These are phyloP conservation scores for Drosophila repletoides DNA, from an alignment of 1,140 invertebrate species.

Conservation along the genomic window DNA sequence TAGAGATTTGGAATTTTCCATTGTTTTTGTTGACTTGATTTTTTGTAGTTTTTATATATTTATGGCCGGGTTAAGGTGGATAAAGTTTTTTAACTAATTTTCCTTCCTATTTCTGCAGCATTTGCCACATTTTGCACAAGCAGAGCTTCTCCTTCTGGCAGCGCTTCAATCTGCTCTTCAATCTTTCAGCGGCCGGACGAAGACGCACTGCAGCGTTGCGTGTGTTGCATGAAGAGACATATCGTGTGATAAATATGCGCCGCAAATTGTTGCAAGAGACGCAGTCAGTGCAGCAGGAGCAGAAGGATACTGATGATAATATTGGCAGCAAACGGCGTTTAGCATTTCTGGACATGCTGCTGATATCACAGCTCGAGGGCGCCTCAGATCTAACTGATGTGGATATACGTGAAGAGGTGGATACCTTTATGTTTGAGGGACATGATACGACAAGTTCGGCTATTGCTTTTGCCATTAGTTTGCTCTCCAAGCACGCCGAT, in stretches of 20 bases:
- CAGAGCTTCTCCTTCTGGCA: constrained; percentile 86
- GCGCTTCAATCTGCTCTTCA: constrained; percentile 84
- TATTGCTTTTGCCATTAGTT: constrained; percentile 85
- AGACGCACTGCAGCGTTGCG: constrained; percentile 44
- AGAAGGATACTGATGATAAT: constrained; percentile 34
- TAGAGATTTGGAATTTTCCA: too few species aligned
- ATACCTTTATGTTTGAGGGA: constrained; percentile 91
- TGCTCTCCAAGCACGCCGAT: constrained; percentile 85
- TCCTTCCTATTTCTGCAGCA: constrained; percentile 39
- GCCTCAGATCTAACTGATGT: constrained; percentile 83
- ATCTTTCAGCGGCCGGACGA: constrained; percentile 64
- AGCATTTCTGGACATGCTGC: constrained; percentile 91
- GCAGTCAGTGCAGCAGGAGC: constrained; percentile 21
- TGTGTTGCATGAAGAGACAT: constrained; percentile 67
- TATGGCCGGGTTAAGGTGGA: too few species aligned
- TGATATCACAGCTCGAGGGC: constrained; percentile 84
- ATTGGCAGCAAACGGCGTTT: constrained; percentile 83
- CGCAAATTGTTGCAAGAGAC: constrained; percentile 54
- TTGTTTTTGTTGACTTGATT: too few species aligned
- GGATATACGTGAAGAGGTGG: constrained; percentile 91
- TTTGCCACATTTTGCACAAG: constrained; percentile 81
- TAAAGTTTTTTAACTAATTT: background rate
- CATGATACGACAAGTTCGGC: constrained; percentile 89
- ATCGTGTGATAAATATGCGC: constrained; percentile 66
- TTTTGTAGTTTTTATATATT: too few species aligned